Percentiles rank a stretch among this genome's conserved stretches.
Evolutionary conservation across 2,888 invertebrate genomes (phyloP).

Genomic region (Blastobasis lacticolella): DNA sequence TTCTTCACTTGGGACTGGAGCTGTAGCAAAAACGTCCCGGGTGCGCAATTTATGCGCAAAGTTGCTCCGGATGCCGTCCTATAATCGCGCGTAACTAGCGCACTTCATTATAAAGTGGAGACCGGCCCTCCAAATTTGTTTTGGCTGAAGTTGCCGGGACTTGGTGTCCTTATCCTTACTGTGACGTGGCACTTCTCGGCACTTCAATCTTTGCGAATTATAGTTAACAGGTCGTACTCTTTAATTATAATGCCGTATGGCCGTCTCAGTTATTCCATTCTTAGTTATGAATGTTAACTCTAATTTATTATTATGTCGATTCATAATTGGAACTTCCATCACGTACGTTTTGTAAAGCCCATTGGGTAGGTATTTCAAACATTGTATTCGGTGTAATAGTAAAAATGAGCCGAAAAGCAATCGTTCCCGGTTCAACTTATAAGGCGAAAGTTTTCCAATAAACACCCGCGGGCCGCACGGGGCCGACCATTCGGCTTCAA

Average conservation of each 20-base stretch:
- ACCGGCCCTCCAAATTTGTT: conserved; percentile 11
- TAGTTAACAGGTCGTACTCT: too few relatives aligned
- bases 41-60: conserved; percentile 32
- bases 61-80: conserved; percentile 16
- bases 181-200: conserved; percentile 3
- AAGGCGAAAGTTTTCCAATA: not conserved
- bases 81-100: conserved; percentile 21
- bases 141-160: conserved; percentile 11
- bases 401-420: not conserved
- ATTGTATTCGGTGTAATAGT: not conserved
- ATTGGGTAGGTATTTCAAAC: too few relatives aligned
- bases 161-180: conserved; percentile 11
- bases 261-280: too few relatives aligned
- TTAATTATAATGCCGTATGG: too few relatives aligned
- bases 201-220: not conserved
- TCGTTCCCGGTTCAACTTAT: too few relatives aligned
- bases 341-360: too few relatives aligned
- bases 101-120: conserved; percentile 27
- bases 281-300: too few relatives aligned
- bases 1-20: conserved; percentile 12
- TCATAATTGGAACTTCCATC: too few relatives aligned
- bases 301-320: too few relatives aligned
- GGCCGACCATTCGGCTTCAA: not conserved
- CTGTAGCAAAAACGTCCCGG: conserved; percentile 20
- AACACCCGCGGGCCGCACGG: not conserved